phyloP scores from a whole-genome alignment of 2,113 vertebrate species.

The Chaetops frenatus region DNA sequence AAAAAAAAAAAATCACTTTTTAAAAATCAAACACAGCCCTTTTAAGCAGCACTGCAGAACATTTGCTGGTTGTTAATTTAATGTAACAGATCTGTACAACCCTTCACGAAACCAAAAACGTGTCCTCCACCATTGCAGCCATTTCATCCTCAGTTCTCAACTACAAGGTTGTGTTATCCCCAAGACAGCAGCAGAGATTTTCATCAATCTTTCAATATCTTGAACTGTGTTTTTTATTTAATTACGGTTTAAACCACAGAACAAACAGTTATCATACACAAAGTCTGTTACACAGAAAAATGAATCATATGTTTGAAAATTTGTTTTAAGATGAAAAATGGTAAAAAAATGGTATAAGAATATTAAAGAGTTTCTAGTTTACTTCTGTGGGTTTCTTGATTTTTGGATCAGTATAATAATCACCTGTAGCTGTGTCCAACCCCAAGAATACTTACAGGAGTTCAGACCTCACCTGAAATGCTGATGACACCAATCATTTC shows the following conservation, averaged over 20 bases:
- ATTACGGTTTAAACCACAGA: neutral
- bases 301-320: neutral
- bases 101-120: neutral
- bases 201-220: neutral
- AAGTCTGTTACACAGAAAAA: neutral
- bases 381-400: neutral
- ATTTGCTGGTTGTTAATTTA: neutral
- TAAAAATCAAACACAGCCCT: neutral
- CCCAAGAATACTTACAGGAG: neutral
- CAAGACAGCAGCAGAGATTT: neutral
- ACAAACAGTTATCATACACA: neutral
- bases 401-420: neutral
- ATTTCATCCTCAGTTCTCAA: neutral
- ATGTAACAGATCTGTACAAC: neutral
- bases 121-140: neutral
- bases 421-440: neutral
- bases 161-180: neutral
- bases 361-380: neutral
- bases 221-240: neutral
- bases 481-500: neutral
- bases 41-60: neutral
- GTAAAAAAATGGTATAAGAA: neutral
- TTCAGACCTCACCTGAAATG: neutral
- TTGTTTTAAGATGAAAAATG: neutral
- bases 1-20: neutral